Base-by-base conservation (phyloP, 2,797 vertebrate genomes). In the Danio albolineatus region DNA sequence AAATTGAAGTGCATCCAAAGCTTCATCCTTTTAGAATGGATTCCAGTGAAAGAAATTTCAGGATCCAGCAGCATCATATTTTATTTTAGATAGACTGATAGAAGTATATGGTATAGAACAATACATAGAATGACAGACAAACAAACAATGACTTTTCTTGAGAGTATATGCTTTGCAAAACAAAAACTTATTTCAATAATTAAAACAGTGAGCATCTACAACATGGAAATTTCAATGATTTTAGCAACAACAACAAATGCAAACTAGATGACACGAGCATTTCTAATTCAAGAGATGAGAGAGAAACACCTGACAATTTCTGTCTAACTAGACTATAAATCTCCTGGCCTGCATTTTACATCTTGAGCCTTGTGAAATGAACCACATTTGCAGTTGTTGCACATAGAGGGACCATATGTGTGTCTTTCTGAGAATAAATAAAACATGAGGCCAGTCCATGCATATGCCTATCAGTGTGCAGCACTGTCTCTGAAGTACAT, bases 1-100 rank as follows among this genome's bases (percentile, higher is more conserved):
- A 86, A 86, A 84, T 79, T 86, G 83, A 82, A 80, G 75, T 57
- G 82, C 60, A 51, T 76, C 54, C 57, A 51, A 21, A 70, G 78
- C 77, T 75, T 75, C 78, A 76, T 83, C 61, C 67, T 73, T 73
- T 81, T 53, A 54, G 12, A 81, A 81, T 38, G 44, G 66, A 59
- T 74, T 79, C 36, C 43, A 57, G 53, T 51, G 28, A 81, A 56
- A 76, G 78, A 64, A 78, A 73, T 73, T 76, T 44, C 16, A 71
- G 38, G 36, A 78, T 59, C 53, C 38, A 79, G 46, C 64, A 14
- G 28, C 48, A 67, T 49, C 10, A 46, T 16, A 76, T 54, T 78
- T 79, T 70, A 76, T 71, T 71, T 28, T 28, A 3, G 28, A 28
- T 28, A 28, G 28, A 28, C 1, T 28, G 1, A 28, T 28, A 28